Evolutionary conservation across 2,797 vertebrate genomes (phyloP), one percentile per base, ranked within the genome.

Genomic region (Melanotaenia maccullochi): DNA sequence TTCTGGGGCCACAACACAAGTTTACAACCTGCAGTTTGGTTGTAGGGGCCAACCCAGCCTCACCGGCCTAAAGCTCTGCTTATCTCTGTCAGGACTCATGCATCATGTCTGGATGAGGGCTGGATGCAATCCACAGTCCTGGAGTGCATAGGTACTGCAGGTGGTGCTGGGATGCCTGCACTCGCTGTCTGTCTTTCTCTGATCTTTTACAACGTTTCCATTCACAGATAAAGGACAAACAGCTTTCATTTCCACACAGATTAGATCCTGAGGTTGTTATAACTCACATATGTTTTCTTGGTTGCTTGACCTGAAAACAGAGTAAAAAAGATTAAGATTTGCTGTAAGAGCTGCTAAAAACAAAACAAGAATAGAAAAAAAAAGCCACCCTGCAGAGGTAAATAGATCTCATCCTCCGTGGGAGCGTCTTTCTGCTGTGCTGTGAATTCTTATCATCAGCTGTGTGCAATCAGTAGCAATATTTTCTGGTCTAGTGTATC

Each of bases 221-320:
- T 73, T 76, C 84, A 85, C 84, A 83, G 85, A 88, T 78, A 68
- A 83, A 79, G 66, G 70, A 87, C 83, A 83, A 78, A 82, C 75
- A 65, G 72, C 71, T 49, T 80, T 83, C 55, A 49, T 81, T 75
- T 82, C 78, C 82, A 75, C 86, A 81, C 76, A 82, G 71, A 83
- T 93, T 89, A 93, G 89, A 94, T 93, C 91, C 93, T 93, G 92
- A 94, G 93, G 88, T 94, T 94, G 91, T 94, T 94, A 90, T 94
- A 94, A 79, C 92, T 94, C 91, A 94, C 93, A 40, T 94, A 94
- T 35, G 93, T 94, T 86, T 93, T 94, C 89, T 94, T 94, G 69
- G 92, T 94, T 57, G 93, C 93, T 85, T 94, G 93, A 92, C 91
- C 93, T 94, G 83, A 72, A 61, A 76, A 75, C 20, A 84, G 65